Conservation (phyloP, 2,888 invertebrate species). For the Callyntrura sp. region DNA sequence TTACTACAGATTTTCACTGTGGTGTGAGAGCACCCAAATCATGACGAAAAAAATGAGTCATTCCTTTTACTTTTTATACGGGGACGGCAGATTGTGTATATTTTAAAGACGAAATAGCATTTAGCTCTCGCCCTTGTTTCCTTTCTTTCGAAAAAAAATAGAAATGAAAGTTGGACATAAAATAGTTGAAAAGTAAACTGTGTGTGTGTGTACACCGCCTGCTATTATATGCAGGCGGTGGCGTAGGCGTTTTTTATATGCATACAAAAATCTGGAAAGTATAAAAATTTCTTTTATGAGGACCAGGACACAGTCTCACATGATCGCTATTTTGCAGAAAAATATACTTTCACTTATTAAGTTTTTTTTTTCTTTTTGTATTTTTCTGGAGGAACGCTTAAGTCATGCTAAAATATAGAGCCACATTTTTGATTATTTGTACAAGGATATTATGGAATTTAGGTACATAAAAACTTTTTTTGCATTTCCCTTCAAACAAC, state of each 20-base stretch:
- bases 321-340: background rate
- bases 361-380: background rate
- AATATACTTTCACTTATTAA: background rate
- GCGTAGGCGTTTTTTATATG: background rate
- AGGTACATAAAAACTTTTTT: background rate
- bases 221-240: background rate
- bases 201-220: background rate
- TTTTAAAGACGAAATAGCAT: conserved; percentile 19
- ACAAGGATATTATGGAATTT: conserved; percentile 9
- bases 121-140: conserved; percentile 36
- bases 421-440: conserved; percentile 30
- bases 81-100: background rate
- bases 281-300: background rate
- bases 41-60: background rate
- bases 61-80: background rate
- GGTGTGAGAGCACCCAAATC: background rate
- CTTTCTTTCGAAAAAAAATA: conserved; percentile 16
- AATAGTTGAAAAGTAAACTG: background rate
- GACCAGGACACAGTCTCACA: background rate
- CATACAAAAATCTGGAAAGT: background rate
- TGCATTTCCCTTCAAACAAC: background rate
- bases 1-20: conserved; percentile 22
- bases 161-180: background rate
- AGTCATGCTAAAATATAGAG: background rate
- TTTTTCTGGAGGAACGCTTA: background rate